Percentiles rank a stretch among this genome's conserved stretches.
Evolutionary conservation across 2,888 invertebrate species (phyloP).

Genomic region (Agrochola lota): DNA sequence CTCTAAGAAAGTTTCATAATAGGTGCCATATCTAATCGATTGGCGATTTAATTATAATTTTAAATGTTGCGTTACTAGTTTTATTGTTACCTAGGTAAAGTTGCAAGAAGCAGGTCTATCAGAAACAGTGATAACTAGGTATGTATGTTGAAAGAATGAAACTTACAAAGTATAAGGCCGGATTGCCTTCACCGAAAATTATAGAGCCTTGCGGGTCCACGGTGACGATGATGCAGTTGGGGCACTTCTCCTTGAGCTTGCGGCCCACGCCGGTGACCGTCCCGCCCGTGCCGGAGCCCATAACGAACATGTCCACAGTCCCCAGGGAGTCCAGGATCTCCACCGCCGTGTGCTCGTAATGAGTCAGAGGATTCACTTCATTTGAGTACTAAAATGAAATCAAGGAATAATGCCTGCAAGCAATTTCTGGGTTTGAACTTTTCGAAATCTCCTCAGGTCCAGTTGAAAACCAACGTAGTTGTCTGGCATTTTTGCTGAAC

Average conservation of each 20-base stretch:
- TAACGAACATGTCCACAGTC: constrained; percentile 95
- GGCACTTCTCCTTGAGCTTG: constrained; percentile 95
- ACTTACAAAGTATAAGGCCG: constrained; percentile 71
- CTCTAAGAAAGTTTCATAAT: background rate
- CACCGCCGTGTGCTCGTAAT: constrained; percentile 97
- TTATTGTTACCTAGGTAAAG: background rate
- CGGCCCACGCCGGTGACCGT: constrained; percentile 97
- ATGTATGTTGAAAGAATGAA: background rate
- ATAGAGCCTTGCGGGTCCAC: constrained; percentile 95
- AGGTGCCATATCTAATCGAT: background rate
- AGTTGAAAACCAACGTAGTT: too few relatives aligned
- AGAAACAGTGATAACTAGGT: background rate
- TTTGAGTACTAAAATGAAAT: constrained; percentile 93
- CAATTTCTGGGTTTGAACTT: too few relatives aligned
- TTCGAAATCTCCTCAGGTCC: too few relatives aligned
- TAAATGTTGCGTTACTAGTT: background rate
- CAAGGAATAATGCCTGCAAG: background rate
- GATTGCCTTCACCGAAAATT: constrained; percentile 92
- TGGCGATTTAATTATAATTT: background rate
- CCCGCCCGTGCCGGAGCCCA: constrained; percentile 97
- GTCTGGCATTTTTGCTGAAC: background rate
- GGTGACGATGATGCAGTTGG: constrained; percentile 94
- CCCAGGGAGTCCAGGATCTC: constrained; percentile 94
- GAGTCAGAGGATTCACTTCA: constrained; percentile 97
- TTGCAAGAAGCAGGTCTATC: background rate